phyloP scores from a whole-genome alignment of 2,888 invertebrate species.

The Pycnomerus fuliginosus region DNA sequence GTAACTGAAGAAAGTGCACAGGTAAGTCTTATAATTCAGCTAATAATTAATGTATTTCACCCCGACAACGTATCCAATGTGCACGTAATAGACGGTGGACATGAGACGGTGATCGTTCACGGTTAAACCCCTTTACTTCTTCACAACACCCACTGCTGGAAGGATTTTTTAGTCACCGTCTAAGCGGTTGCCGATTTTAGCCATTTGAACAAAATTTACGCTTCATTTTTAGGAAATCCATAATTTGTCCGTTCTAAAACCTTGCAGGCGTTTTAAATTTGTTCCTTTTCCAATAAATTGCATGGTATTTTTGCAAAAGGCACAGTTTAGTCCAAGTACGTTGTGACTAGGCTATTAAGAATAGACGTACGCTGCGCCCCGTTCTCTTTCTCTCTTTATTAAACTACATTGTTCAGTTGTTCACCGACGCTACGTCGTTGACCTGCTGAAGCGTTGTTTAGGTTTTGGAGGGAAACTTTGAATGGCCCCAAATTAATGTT shows the following conservation, averaged over 20 bases:
- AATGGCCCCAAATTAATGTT: constrained; percentile 1
- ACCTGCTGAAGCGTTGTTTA: constrained; percentile 31
- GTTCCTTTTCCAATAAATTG: not conserved
- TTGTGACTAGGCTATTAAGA: constrained; percentile 31
- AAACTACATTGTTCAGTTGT: constrained; percentile 28
- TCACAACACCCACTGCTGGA: no score
- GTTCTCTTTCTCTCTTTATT: constrained; percentile 37
- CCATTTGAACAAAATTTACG: not conserved
- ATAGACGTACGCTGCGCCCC: constrained; percentile 40
- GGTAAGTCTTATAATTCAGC: no score
- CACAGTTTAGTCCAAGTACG: constrained; percentile 37
- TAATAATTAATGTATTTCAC: no score
- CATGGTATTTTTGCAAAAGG: constrained; percentile 17
- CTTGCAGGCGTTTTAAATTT: no score
- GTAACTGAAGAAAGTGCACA: constrained; percentile 50
- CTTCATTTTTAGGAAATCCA: constrained; percentile 10
- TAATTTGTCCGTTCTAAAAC: no score
- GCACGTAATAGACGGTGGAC: constrained; percentile 48
- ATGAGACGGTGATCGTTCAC: constrained; percentile 47
- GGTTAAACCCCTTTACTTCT: constrained; percentile 43
- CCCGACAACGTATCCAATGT: no score
- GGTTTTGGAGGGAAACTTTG: constrained; percentile 52
- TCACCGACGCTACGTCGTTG: constrained; percentile 35
- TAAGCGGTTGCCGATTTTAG: constrained; percentile 26
- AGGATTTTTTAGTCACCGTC: constrained; percentile 46